Evolutionary conservation across 1,140 invertebrate genomes (phyloP).

Genomic region (Pseudoatta argentina): DNA sequence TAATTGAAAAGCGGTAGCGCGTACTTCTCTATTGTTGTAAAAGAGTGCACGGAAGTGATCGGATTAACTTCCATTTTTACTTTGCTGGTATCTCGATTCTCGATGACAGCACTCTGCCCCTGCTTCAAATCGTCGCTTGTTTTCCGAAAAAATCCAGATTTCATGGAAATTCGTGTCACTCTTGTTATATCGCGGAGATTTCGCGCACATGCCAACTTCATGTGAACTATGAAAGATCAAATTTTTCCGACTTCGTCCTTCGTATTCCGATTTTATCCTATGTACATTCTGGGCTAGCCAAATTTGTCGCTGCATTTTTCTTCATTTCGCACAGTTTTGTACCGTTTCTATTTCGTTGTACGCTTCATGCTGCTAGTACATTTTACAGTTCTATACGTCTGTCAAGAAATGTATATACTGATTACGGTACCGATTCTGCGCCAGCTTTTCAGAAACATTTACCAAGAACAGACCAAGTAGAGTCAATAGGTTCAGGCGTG

Average conservation of each 20-base stretch:
- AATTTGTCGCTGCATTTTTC: constrained; percentile 42
- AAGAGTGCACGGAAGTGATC: constrained; percentile 29
- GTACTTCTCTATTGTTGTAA: constrained; percentile 32
- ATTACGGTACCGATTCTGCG: constrained; percentile 15
- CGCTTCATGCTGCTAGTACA: background rate
- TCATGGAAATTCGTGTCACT: constrained; percentile 51
- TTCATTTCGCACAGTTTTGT: constrained; percentile 34
- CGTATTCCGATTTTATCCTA: constrained; percentile 32
- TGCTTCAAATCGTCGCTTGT: constrained; percentile 50
- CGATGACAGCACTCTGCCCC: constrained; percentile 42
- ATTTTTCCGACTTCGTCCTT: constrained; percentile 49
- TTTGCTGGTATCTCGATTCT: constrained; percentile 40
- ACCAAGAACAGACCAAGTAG: constrained; percentile 26
- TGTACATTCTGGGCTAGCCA: background rate
- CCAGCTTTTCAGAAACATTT: constrained; percentile 43
- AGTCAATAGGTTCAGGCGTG: constrained; percentile 54
- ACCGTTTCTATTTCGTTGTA: constrained; percentile 14
- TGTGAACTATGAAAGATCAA: constrained; percentile 45
- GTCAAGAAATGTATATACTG: background rate
- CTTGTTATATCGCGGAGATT: constrained; percentile 42
- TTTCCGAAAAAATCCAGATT: constrained; percentile 55
- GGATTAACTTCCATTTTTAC: constrained; percentile 45
- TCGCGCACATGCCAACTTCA: constrained; percentile 44
- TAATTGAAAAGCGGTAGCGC: constrained; percentile 42
- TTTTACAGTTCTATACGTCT: constrained; percentile 9